Percentiles rank a stretch among this genome's conserved stretches.
phyloP scores from a whole-genome alignment of 2,888 invertebrate species.

The Acholoe squamosa region DNA sequence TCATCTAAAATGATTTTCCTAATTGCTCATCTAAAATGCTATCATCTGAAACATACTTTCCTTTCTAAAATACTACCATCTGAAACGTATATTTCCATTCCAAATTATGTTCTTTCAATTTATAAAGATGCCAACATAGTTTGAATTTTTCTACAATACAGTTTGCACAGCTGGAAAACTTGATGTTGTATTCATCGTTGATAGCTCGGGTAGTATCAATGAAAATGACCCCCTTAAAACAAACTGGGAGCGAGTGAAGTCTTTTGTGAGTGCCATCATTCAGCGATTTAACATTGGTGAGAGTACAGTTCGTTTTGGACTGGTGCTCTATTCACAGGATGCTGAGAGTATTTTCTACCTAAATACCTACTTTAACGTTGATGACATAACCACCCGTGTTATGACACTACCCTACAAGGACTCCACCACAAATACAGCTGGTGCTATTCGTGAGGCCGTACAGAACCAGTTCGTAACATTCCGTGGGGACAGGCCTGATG shows the following conservation, averaged over 20 bases:
- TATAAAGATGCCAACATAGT: no score
- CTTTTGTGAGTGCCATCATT: constrained; percentile 60
- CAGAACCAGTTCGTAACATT: neutral
- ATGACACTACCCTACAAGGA: constrained; percentile 52
- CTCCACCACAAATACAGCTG: constrained; percentile 60
- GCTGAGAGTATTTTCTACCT: constrained; percentile 56
- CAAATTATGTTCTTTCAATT: no score
- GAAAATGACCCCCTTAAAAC: constrained; percentile 59
- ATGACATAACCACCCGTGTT: constrained; percentile 12
- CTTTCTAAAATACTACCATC: no score
- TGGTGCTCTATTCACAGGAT: constrained; percentile 45
- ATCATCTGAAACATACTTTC: no score
- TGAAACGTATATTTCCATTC: no score
- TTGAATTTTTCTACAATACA: neutral
- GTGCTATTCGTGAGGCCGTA: constrained; percentile 45
- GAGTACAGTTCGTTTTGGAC: constrained; percentile 58
- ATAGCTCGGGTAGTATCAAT: constrained; percentile 64
- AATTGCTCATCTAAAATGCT: no score
- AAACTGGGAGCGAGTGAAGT: constrained; percentile 61
- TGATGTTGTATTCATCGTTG: constrained; percentile 65
- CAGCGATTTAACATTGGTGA: constrained; percentile 38
- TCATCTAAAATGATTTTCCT: no score
- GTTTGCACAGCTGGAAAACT: neutral
- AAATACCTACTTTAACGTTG: neutral
- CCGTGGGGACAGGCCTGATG: constrained; percentile 62